These are phyloP conservation scores for Xanthorhoe designata DNA, from an alignment of 2,888 invertebrate genomes.

Conservation along the genomic window DNA sequence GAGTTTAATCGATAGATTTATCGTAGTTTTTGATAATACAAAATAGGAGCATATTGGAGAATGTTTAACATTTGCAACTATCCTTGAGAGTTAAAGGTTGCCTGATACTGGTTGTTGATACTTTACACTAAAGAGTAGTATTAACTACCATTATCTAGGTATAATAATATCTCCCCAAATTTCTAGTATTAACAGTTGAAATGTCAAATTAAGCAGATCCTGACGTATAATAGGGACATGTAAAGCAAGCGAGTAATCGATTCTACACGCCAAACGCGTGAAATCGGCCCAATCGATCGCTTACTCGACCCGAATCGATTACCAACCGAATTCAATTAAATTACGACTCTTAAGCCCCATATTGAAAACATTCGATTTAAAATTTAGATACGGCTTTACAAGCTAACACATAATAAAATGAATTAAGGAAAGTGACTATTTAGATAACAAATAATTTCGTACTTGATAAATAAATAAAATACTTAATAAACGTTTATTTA, in stretches of 20 bases:
- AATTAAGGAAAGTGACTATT: neutral
- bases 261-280: constrained; percentile 76
- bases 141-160: too few species aligned
- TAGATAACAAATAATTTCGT: neutral
- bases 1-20: constrained; percentile 12
- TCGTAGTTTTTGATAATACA: neutral
- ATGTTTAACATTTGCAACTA: neutral
- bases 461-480: too few species aligned
- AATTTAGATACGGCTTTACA: constrained; percentile 18
- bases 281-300: constrained; percentile 77
- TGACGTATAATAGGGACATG: constrained; percentile 62
- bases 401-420: neutral
- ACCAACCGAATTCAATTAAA: constrained; percentile 62
- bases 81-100: neutral
- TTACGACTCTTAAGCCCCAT: constrained; percentile 34
- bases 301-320: constrained; percentile 71
- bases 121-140: too few species aligned
- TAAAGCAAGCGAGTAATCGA: constrained; percentile 66
- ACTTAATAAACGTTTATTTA: neutral
- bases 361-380: constrained; percentile 26
- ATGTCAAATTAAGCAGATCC: constrained; percentile 25
- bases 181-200: neutral
- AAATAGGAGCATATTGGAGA: neutral
- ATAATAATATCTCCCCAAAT: too few species aligned
- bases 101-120: neutral